Conservation (phyloP, 2,888 invertebrate species). For the Choreutis nemorana region DNA sequence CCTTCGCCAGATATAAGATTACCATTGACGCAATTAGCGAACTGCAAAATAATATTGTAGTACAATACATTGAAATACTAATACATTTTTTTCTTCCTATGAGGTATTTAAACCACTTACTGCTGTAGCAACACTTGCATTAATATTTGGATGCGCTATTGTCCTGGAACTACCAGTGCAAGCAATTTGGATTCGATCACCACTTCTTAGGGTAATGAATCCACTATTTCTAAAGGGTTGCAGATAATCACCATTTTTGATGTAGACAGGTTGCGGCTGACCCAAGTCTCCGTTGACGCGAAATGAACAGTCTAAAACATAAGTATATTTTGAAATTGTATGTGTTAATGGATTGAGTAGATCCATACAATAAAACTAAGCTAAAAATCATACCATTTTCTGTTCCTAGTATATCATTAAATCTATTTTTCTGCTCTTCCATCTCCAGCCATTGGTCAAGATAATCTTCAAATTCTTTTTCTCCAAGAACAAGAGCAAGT, state of each 20-base stretch:
- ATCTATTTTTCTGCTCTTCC: slow-evolving; percentile 29
- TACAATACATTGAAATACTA: too few species aligned
- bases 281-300: slow-evolving; percentile 55
- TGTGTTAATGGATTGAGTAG: too few species aligned
- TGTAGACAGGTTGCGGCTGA: slow-evolving; percentile 67
- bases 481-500: slow-evolving; percentile 35
- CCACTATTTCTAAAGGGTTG: slow-evolving; percentile 37
- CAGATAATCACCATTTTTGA: slow-evolving; percentile 40
- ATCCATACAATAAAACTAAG: too few species aligned
- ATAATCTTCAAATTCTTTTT: slow-evolving; percentile 57
- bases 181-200: slow-evolving; percentile 34
- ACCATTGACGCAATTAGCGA: slow-evolving; percentile 35
- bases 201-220: slow-evolving; percentile 25
- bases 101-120: too few species aligned
- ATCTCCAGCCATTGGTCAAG: slow-evolving; percentile 42
- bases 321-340: too few species aligned
- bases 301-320: slow-evolving; percentile 56
- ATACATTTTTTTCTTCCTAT: too few species aligned
- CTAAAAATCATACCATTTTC: too few species aligned
- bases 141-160: slow-evolving; percentile 34
- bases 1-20: slow-evolving; percentile 30
- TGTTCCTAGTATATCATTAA: too few species aligned
- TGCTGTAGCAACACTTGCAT: slow-evolving; percentile 22
- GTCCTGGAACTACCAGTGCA: slow-evolving; percentile 36
- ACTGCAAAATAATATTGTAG: too few species aligned